A percentile compares a stretch with the other conserved stretches of the same genome.
phyloP scores from a whole-genome alignment of 92 coral and sea anemone species.

The Nematostella vectensis region DNA sequence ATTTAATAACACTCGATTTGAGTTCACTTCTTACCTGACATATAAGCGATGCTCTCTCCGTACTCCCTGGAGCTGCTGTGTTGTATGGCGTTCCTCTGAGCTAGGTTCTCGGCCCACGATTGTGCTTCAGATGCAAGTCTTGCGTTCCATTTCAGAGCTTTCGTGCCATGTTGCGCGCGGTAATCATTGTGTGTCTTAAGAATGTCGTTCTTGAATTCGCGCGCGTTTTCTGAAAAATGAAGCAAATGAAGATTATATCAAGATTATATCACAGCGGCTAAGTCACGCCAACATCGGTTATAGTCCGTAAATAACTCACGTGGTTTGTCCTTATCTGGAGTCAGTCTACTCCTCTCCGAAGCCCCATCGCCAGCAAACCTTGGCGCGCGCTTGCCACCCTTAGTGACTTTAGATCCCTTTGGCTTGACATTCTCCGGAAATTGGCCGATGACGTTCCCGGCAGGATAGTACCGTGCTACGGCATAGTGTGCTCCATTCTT shows the following conservation, averaged over 20 bases:
- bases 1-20: too few relatives aligned
- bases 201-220: constrained; percentile 87
- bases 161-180: constrained; percentile 59
- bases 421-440: constrained; percentile 90
- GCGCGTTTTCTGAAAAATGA: constrained; percentile 50
- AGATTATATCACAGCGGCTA: too few relatives aligned
- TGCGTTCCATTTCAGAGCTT: constrained; percentile 68
- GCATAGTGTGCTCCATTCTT: constrained; percentile 86
- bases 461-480: constrained; percentile 90
- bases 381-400: constrained; percentile 32
- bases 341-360: constrained; percentile 9
- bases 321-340: constrained; percentile 41
- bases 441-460: constrained; percentile 89
- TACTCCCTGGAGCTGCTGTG: constrained; percentile 82
- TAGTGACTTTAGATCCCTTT: constrained; percentile 68
- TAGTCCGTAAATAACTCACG: constrained; percentile 50
- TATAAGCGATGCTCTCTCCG: constrained; percentile 94
- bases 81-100: constrained; percentile 60
- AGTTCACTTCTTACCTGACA: constrained; percentile 96
- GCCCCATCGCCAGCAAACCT: constrained; percentile 24
- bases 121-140: constrained; percentile 70
- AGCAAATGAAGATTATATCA: background rate
- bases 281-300: too few relatives aligned
- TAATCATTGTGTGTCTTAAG: constrained; percentile 75
- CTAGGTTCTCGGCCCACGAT: constrained; percentile 80